These are phyloP conservation scores for Sitta europaea DNA, from an alignment of 2,113 vertebrate genomes.

Conservation along the genomic window DNA sequence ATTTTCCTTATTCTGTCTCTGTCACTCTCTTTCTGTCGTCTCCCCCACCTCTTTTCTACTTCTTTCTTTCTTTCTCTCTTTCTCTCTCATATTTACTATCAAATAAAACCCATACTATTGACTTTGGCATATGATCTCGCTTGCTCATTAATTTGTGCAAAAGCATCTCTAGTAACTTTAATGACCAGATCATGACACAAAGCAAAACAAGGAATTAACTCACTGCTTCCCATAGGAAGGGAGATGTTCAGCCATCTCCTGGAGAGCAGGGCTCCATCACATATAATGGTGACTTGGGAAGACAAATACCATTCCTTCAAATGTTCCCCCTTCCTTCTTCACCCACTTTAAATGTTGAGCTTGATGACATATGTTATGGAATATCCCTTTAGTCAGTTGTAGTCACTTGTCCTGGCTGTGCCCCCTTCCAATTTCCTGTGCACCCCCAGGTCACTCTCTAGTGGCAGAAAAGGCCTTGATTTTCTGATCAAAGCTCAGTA, in stretches of 20 bases:
- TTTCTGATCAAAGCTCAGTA: not conserved
- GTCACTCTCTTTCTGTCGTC: not conserved
- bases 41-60: no score
- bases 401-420: not conserved
- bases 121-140: not conserved
- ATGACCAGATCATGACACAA: rapidly evolving
- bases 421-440: not conserved
- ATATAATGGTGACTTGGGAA: not conserved
- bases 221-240: not conserved
- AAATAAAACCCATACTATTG: not conserved
- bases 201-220: not conserved
- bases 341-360: not conserved
- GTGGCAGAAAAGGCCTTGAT: not conserved
- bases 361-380: not conserved
- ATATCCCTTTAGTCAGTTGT: not conserved
- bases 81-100: not conserved
- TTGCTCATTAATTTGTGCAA: not conserved
- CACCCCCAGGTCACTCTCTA: not conserved
- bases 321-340: not conserved
- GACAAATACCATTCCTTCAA: not conserved
- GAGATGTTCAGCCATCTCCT: not conserved
- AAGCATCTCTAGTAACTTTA: not conserved
- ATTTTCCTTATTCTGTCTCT: not conserved
- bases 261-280: not conserved
- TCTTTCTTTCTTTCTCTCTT: not conserved